Base-by-base conservation (phyloP, 37 sponge, comb jelly and placozoan species). In the Dysidea cf. avara region DNA sequence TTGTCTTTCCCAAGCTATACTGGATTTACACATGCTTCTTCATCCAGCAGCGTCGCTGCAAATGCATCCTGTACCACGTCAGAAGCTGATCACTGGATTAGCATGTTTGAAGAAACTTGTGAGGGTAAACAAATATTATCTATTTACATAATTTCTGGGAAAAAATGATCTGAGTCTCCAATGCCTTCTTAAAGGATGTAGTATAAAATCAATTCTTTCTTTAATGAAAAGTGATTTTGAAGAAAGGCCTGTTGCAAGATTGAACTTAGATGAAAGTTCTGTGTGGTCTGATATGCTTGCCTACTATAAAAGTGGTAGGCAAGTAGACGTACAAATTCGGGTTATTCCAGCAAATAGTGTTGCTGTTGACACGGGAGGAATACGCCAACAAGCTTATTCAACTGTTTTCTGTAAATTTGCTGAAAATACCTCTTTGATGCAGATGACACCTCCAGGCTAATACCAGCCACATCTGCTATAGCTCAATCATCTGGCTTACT, bases 361-460 rank as follows among this genome's bases (percentile, higher is more conserved):
- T 31, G 72, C 72, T 20, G 55, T 71, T 11, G 72, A 71, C 31
- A 71, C 72, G 7, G 72, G 72, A 9, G 72, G 72, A 33, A 58
- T 71, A 18, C 58, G 72, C 20, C 55, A 58, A 5, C 72, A 71
- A 30, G 54, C 55, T 7, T 71, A 58, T 14, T 28, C 29, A 37
- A 39, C 17, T 16, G 57, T 53, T 7, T 71, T 71, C n/a, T 4
- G 32, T 13, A 11, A 4, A 17, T 71, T 71, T 55, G 72, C 37
- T 3, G 31, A 17, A 7, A 71, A 71, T 26, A 21, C 3, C 21
- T 71, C 17, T 71, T 71, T 53, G 72, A 71, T 24, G 72, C 58
- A 3, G 58, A 56, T 33, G 18, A 34, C 9, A 58, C 58, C 7
- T 31, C 33, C 24, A n/a, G n/a, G n/a, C 63, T 58, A 18, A n/a